Evolutionary conservation across 1,140 invertebrate genomes (phyloP), one percentile per base, ranked within the genome.

Genomic region (Scaptomyza montana): DNA sequence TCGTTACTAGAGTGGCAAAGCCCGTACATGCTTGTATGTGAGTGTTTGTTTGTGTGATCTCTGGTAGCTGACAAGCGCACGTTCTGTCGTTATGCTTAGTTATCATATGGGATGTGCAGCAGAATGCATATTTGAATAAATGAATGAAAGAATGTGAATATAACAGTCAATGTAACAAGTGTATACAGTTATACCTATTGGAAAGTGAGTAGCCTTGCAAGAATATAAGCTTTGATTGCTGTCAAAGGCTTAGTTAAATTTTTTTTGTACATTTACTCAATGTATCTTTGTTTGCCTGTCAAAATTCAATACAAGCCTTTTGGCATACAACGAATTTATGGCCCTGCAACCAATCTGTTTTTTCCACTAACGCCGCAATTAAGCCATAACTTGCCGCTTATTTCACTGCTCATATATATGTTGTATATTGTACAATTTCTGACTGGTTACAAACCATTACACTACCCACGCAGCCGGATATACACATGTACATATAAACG

Each of bases 401-500:
- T 70, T 50, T 9, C 30, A 30, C 61, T 46, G 66, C 64, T 65
- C 77, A 53, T 47, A 28, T 72, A 63, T 72, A 74, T 87, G 81
- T 36, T 36, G 33, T 9, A 33, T 33, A 33, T 33, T 33, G 74
- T 80, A 60, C 70, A 69, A 65, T 75, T 78, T 72, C 68, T 63
- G 64, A 76, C 78, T 72, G 54, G 78, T 82, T 86, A 86, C 82
- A 77, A 87, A 46, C 82, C 78, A 86, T 86, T 86, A 86, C 72
- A 45, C 36, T 74, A 16, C 55, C 41, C 65, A 68, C 71, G 73
- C 65, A 81, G 77, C 63, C 74, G 64, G 68, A 57, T 65, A 46
- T 72, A 66, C 70, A 70, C 72, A 76, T 59, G 13, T 47, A n/a
- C 30, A 10, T 46, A 9, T 7, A 36, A 36, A 36, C 36, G 25